These are phyloP conservation scores for Megalops cyprinoides DNA, from an alignment of 2,797 vertebrate species.

Conservation along the genomic window DNA sequence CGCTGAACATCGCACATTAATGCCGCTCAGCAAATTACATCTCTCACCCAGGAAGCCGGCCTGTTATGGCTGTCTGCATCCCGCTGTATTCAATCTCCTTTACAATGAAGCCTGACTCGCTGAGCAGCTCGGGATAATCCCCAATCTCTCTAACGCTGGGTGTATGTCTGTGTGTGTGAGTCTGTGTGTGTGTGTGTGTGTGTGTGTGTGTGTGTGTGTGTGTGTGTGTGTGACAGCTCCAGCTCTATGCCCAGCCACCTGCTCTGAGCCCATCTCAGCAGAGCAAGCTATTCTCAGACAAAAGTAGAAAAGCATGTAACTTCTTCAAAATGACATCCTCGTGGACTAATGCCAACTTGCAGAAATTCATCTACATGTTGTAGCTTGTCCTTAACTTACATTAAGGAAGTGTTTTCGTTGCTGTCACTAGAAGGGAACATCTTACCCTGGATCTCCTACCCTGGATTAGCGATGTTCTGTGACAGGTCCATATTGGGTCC, in stretches of 20 bases:
- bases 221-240: background rate
- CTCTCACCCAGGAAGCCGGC: background rate
- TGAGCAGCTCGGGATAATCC: background rate
- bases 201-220: background rate
- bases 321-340: background rate
- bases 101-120: background rate
- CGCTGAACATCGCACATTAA: too few relatives aligned
- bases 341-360: background rate
- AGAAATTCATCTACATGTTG: too few relatives aligned
- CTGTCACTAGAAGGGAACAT: too few relatives aligned
- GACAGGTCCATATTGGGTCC: too few relatives aligned
- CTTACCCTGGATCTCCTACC: too few relatives aligned
- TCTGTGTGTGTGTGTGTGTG: slow-evolving; percentile 21
- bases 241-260: background rate
- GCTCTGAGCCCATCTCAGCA: background rate
- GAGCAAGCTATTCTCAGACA: background rate
- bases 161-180: slow-evolving; percentile 26
- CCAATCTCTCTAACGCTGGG: background rate
- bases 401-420: too few relatives aligned
- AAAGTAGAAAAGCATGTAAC: background rate
- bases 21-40: too few relatives aligned
- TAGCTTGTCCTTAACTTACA: too few relatives aligned
- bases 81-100: background rate
- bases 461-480: too few relatives aligned
- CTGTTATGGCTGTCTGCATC: background rate